Evolutionary conservation across 2,888 invertebrate species (phyloP).

Genomic region (Ditylenchus weischeri): DNA sequence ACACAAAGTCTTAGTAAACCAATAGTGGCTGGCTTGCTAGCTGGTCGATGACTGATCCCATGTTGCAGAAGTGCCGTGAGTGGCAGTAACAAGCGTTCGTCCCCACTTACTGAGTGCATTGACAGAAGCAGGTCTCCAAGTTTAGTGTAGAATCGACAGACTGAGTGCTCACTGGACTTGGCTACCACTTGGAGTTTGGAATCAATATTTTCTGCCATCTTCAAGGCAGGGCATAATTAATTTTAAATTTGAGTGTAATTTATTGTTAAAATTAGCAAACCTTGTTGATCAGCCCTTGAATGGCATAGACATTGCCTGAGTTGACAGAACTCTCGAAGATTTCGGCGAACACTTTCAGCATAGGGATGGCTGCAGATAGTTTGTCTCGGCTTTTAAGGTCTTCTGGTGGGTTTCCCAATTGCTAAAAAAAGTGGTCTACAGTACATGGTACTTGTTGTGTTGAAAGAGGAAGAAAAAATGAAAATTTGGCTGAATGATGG

Average conservation of each 20-base stretch:
- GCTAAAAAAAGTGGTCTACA: slow-evolving; percentile 10
- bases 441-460: too few species aligned
- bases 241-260: too few species aligned
- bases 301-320: not conserved
- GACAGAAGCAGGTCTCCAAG: not conserved
- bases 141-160: not conserved
- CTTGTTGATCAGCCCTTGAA: not conserved
- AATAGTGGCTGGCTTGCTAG: not conserved
- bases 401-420: not conserved
- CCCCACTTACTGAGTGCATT: not conserved
- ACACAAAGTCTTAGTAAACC: not conserved
- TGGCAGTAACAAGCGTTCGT: not conserved
- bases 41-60: not conserved
- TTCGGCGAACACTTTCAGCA: slow-evolving; percentile 6
- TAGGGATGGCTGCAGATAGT: slow-evolving; percentile 8
- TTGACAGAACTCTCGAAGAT: slow-evolving; percentile 7
- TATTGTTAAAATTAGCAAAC: not conserved
- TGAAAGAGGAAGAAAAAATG: too few species aligned
- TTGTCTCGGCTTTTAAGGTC: slow-evolving; percentile 5
- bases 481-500: too few species aligned
- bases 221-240: too few species aligned
- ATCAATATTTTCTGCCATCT: not conserved
- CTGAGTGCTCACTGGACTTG: not conserved
- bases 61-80: not conserved
- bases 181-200: not conserved